Percentiles rank a stretch among this genome's conserved stretches.
Conservation (phyloP, 2,888 invertebrate species). For the Acanthoscelides obtectus region DNA sequence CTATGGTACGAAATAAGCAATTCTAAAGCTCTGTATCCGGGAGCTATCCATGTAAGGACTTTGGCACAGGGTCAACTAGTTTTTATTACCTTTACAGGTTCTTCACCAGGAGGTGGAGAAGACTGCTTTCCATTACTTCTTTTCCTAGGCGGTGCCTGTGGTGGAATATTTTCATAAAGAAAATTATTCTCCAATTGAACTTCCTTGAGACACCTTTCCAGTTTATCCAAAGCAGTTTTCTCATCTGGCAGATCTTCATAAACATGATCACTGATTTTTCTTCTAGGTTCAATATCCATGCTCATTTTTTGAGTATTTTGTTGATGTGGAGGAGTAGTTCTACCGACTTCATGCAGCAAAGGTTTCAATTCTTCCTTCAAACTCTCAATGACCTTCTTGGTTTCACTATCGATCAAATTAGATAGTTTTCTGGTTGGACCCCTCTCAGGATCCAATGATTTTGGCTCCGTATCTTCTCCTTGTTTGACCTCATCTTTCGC, state of each 20-base stretch:
- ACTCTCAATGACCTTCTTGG: not conserved
- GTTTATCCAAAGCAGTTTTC: conserved; percentile 13
- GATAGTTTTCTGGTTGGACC: not conserved
- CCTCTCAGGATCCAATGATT: not conserved
- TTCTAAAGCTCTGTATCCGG: too few relatives aligned
- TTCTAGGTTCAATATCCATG: not conserved
- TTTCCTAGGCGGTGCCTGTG: conserved; percentile 44
- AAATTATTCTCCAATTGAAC: not conserved
- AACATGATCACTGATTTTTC: not conserved
- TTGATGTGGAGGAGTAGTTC: not conserved
- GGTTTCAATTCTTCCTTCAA: not conserved
- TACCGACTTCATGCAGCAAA: not conserved
- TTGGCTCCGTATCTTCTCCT: not conserved
- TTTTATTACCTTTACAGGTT: not conserved
- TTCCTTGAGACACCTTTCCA: conserved; percentile 14
- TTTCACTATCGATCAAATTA: not conserved
- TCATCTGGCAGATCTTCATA: conserved; percentile 5
- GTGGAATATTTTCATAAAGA: conserved; percentile 26
- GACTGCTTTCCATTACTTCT: conserved; percentile 39
- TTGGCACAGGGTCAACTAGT: too few relatives aligned
- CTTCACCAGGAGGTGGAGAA: conserved; percentile 25
- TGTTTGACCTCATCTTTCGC: not conserved
- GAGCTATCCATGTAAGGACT: too few relatives aligned
- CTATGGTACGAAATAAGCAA: too few relatives aligned
- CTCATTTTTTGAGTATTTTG: not conserved